Evolutionary conservation across 2,113 vertebrate genomes (phyloP).

Genomic region (Phaethornis superciliosus): DNA sequence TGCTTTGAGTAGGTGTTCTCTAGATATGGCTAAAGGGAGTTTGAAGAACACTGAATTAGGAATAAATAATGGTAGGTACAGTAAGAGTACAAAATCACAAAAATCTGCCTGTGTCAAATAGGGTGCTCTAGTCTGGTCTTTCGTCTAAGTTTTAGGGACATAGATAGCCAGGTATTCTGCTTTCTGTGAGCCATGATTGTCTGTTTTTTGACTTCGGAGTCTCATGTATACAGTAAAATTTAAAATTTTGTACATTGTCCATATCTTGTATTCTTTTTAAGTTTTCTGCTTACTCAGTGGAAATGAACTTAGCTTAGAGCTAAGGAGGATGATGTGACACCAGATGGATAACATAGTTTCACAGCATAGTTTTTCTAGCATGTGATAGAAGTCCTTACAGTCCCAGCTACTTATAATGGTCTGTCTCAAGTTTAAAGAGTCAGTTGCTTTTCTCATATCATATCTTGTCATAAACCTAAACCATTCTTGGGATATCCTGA

Average conservation of each 20-base stretch:
- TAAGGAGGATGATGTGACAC: neutral
- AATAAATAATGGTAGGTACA: neutral
- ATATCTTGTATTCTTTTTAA: neutral
- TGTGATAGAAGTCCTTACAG: neutral
- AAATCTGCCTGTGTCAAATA: neutral
- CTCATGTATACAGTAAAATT: neutral
- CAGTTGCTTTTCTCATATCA: neutral
- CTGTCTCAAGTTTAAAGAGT: neutral
- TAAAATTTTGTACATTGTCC: neutral
- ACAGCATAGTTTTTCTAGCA: neutral
- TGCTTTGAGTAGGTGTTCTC: neutral
- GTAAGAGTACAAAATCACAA: neutral
- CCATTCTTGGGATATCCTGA: neutral
- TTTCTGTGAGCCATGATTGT: neutral
- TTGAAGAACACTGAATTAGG: neutral
- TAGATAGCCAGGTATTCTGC: neutral
- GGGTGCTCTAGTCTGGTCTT: neutral
- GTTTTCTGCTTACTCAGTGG: neutral
- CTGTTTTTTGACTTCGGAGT: neutral
- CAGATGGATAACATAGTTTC: neutral
- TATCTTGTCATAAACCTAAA: neutral
- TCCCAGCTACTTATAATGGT: neutral
- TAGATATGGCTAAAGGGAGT: neutral
- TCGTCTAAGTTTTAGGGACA: neutral
- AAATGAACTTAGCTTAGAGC: neutral